Conservation (phyloP, 2,888 invertebrate species). For the Petrophora chlorosata region DNA sequence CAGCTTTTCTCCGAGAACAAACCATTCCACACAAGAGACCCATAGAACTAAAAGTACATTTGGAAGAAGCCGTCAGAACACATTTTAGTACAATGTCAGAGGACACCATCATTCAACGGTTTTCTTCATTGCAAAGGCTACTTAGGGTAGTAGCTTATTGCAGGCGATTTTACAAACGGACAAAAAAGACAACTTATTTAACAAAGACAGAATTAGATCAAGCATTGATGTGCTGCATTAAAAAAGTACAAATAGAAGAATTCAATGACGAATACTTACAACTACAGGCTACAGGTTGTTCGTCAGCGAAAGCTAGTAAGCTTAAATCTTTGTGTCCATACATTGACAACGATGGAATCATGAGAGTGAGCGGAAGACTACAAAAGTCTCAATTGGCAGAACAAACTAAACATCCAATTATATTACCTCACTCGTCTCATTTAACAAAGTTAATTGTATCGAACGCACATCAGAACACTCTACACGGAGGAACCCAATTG, state of each 20-base stretch:
- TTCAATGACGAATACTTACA: neutral
- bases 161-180: neutral
- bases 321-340: neutral
- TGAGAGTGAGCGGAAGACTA: neutral
- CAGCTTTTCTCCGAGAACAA: neutral
- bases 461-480: neutral
- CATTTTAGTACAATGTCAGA: neutral
- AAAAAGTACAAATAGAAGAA: neutral
- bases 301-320: neutral
- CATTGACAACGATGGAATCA: neutral
- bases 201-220: neutral
- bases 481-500: neutral
- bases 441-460: neutral
- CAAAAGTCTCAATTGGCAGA: neutral
- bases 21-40: neutral
- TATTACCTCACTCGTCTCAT: neutral
- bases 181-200: neutral
- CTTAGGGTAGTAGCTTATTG: neutral
- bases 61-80: neutral
- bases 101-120: neutral
- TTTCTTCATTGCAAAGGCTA: neutral
- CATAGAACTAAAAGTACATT: neutral
- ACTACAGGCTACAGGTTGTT: neutral
- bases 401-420: neutral
- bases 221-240: neutral